These are phyloP conservation scores for Cremastinae sp. DNA, from an alignment of 2,888 invertebrate genomes.

Conservation along the genomic window DNA sequence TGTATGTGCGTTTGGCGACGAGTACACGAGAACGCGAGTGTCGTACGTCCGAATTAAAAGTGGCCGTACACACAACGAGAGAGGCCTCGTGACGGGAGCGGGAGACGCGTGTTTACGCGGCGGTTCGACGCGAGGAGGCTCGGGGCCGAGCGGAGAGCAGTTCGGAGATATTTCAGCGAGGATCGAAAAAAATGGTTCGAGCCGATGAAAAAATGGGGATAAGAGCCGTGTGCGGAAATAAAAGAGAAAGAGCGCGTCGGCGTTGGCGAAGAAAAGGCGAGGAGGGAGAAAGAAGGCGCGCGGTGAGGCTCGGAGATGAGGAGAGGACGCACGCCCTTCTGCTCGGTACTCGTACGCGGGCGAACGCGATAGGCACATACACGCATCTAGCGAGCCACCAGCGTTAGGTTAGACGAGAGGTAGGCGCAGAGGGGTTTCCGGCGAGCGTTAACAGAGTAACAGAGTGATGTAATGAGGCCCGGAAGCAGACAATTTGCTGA, in stretches of 20 bases:
- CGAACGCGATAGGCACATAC: conserved; percentile 32
- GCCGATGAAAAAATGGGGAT: conserved; percentile 18
- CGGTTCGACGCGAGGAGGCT: background rate
- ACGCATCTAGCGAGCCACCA: conserved; percentile 43
- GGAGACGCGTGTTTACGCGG: conserved; percentile 60
- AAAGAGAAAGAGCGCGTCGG: background rate
- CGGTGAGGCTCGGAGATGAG: background rate
- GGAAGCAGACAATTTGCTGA: conserved; percentile 81
- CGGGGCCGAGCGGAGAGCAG: too few relatives aligned
- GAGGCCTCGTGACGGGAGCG: background rate
- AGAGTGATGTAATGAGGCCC: conserved; percentile 81
- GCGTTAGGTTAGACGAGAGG: conserved; percentile 77
- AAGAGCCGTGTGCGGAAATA: background rate
- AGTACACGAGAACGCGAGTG: background rate
- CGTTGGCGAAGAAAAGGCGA: background rate
- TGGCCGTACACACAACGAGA: background rate
- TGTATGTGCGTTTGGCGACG: conserved; percentile 17
- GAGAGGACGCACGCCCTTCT: background rate
- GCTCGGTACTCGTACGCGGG: background rate
- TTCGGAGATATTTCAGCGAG: too few relatives aligned
- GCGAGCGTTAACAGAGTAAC: conserved; percentile 81
- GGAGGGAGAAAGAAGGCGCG: background rate
- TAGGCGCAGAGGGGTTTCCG: conserved; percentile 79
- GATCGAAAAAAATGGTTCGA: too few relatives aligned
- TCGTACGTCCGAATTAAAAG: background rate